A percentile compares a stretch with the other conserved stretches of the same genome.
phyloP scores from a whole-genome alignment of 2,113 vertebrate species.

The Centrocercus urophasianus region DNA sequence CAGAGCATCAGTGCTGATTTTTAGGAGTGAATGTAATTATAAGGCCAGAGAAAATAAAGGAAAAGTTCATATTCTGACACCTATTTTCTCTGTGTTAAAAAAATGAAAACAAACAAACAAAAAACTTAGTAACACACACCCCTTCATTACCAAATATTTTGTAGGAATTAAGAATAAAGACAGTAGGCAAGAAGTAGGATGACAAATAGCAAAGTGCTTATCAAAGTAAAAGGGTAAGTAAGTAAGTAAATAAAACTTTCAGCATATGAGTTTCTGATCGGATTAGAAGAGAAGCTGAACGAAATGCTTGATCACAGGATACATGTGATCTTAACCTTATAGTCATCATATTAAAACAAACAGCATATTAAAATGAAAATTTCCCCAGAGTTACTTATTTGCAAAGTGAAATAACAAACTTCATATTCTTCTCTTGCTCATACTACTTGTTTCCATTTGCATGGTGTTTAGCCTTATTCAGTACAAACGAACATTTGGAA shows the following conservation, averaged over 20 bases:
- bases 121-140: neutral
- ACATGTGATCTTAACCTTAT: slow-evolving; percentile 31
- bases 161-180: neutral
- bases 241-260: neutral
- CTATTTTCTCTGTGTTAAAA: neutral
- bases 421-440: neutral
- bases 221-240: neutral
- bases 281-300: slow-evolving; percentile 26
- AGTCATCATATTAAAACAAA: neutral
- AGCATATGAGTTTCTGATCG: slow-evolving; percentile 1
- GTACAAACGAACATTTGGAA: slow-evolving; percentile 11
- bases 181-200: neutral
- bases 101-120: neutral
- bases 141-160: neutral
- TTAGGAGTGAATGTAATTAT: slow-evolving; percentile 25
- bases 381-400: slow-evolving; percentile 42
- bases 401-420: slow-evolving; percentile 60
- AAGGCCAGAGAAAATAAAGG: slow-evolving; percentile 3
- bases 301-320: slow-evolving; percentile 14
- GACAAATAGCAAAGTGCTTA: slow-evolving; percentile 20
- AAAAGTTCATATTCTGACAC: neutral
- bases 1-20: neutral
- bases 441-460: slow-evolving; percentile 40
- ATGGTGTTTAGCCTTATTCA: slow-evolving; percentile 21
- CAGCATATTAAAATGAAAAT: slow-evolving; percentile 52